phyloP scores from a whole-genome alignment of 2,888 invertebrate species.

The Andrena bicolor region DNA sequence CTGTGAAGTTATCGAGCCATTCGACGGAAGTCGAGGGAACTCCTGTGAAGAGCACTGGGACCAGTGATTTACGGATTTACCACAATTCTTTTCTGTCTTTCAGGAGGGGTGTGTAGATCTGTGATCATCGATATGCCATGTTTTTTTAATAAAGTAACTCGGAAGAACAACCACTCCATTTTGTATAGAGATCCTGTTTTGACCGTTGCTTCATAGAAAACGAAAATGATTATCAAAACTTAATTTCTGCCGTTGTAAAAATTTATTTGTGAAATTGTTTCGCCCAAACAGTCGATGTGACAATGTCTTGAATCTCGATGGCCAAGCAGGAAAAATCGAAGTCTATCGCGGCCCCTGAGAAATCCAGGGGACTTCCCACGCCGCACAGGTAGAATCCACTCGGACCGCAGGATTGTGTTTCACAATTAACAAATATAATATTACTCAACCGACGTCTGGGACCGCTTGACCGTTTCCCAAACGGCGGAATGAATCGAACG shows the following conservation, averaged over 20 bases:
- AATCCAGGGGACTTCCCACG: conserved; percentile 75
- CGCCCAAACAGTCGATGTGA: conserved; percentile 14
- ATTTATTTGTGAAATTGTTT: conserved; percentile 26
- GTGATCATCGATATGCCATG: neutral
- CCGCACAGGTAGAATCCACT: conserved; percentile 67
- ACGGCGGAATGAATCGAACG: conserved; percentile 41
- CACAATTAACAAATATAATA: conserved; percentile 84
- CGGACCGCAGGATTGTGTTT: conserved; percentile 78
- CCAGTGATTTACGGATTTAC: neutral
- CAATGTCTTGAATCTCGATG: conserved; percentile 20
- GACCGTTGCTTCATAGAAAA: no score
- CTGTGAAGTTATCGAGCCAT: conserved; percentile 34
- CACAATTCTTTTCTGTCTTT: neutral
- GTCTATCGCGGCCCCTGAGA: conserved; percentile 2
- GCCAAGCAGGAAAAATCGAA: neutral
- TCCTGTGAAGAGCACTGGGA: neutral
- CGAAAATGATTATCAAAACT: no score
- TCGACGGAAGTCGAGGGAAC: neutral
- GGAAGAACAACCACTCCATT: neutral
- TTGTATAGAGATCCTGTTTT: no score
- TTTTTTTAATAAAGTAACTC: neutral
- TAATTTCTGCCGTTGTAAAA: neutral
- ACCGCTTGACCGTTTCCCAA: conserved; percentile 76
- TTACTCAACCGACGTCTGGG: conserved; percentile 78
- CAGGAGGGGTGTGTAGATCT: neutral